A percentile compares a stretch with the other conserved stretches of the same genome.
Evolutionary conservation across 1,140 invertebrate species (phyloP).

Genomic region (Epicauta chinensis): DNA sequence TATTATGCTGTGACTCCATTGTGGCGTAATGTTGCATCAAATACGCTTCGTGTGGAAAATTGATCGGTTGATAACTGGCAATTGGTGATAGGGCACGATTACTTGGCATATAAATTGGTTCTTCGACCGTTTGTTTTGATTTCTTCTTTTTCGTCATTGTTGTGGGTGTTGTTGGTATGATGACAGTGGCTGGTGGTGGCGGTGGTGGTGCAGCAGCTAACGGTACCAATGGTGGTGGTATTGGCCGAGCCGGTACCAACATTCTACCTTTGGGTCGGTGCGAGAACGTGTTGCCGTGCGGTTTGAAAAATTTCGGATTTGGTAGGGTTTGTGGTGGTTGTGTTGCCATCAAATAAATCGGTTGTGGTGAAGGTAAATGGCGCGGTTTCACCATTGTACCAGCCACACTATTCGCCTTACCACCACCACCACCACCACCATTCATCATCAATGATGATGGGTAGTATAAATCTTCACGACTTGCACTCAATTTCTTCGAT

Average conservation of each 20-base stretch:
- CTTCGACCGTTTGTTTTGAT: slow-evolving; percentile 44
- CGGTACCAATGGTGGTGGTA: slow-evolving; percentile 42
- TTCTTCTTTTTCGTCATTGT: slow-evolving; percentile 35
- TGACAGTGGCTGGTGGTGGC: slow-evolving; percentile 37
- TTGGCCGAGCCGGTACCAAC: slow-evolving; percentile 39
- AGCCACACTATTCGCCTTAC: slow-evolving; percentile 39
- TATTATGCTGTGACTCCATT: slow-evolving; percentile 41
- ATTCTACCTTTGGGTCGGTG: slow-evolving; percentile 40
- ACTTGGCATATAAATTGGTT: slow-evolving; percentile 57
- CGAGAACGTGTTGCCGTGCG: slow-evolving; percentile 36
- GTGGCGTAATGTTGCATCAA: slow-evolving; percentile 54
- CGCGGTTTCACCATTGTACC: slow-evolving; percentile 41
- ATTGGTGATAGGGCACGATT: slow-evolving; percentile 52
- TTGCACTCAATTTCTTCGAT: slow-evolving; percentile 43
- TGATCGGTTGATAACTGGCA: slow-evolving; percentile 55
- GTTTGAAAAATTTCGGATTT: slow-evolving; percentile 42
- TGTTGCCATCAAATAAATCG: slow-evolving; percentile 41
- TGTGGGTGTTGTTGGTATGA: slow-evolving; percentile 34
- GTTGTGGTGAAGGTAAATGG: slow-evolving; percentile 35
- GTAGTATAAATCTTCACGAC: slow-evolving; percentile 46
- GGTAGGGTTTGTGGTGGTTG: slow-evolving; percentile 37
- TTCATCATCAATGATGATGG: slow-evolving; percentile 35
- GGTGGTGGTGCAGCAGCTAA: slow-evolving; percentile 37
- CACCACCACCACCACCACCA: slow-evolving; percentile 19
- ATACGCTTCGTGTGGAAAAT: slow-evolving; percentile 57